phyloP scores from a whole-genome alignment of 2,888 invertebrate species.

The Autographa gamma region DNA sequence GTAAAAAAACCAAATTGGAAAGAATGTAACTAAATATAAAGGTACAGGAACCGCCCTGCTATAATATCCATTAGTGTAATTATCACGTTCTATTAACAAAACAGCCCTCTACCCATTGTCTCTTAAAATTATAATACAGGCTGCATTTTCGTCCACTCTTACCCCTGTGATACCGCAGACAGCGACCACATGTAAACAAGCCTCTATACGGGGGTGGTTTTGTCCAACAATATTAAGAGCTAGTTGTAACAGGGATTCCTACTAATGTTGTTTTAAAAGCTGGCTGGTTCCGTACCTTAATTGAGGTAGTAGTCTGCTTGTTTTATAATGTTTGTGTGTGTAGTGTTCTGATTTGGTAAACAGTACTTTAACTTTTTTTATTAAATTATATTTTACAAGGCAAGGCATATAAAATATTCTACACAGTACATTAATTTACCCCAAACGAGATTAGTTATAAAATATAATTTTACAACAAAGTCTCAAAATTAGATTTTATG shows the following conservation, averaged over 20 bases:
- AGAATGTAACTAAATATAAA: too few species aligned
- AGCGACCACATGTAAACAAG: conserved; percentile 54
- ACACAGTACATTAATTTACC: neutral
- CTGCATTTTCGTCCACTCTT: conserved; percentile 45
- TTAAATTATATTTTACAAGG: too few species aligned
- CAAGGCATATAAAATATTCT: neutral
- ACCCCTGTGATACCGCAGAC: conserved; percentile 38
- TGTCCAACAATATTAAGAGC: conserved; percentile 45
- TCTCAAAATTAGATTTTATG: neutral
- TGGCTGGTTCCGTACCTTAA: conserved; percentile 28
- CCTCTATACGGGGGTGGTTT: conserved; percentile 41
- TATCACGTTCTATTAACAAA: conserved; percentile 24
- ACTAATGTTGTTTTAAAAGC: conserved; percentile 44
- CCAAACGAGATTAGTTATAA: neutral
- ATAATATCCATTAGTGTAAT: conserved; percentile 5
- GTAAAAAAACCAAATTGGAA: too few species aligned
- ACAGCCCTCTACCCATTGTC: conserved; percentile 21
- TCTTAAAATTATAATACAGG: conserved; percentile 45
- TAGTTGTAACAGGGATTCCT: conserved; percentile 40
- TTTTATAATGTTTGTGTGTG: too few species aligned
- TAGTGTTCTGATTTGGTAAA: too few species aligned
- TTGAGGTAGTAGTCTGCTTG: neutral
- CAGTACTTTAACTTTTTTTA: too few species aligned
- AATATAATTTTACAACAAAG: neutral
- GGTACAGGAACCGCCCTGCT: too few species aligned